Evolutionary conservation across 2,797 vertebrate genomes (phyloP).

Genomic region (Zonotrichia albicollis): DNA sequence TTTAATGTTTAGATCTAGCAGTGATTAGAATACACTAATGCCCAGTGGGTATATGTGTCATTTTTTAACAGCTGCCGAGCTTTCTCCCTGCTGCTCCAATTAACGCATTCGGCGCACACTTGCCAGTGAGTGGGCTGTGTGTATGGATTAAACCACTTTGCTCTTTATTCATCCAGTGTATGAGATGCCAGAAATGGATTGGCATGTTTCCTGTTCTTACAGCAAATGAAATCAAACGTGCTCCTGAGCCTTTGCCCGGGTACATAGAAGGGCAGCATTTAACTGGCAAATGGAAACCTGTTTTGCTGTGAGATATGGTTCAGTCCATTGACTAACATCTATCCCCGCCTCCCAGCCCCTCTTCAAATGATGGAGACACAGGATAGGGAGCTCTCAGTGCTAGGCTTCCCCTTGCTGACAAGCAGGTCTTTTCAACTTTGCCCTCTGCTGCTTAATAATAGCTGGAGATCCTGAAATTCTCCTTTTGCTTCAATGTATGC

Average conservation of each 20-base stretch:
- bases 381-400: conserved; percentile 71
- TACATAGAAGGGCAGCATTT: neutral
- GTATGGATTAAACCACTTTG: conserved; percentile 77
- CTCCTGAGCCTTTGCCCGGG: neutral
- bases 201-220: neutral
- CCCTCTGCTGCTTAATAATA: conserved; percentile 29
- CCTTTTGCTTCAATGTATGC: neutral
- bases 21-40: conserved; percentile 74
- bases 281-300: conserved; percentile 13
- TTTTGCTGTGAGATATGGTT: conserved; percentile 70
- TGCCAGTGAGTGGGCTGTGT: conserved; percentile 71
- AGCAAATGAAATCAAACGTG: conserved; percentile 7
- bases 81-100: conserved; percentile 80
- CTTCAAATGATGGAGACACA: conserved; percentile 75
- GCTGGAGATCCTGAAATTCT: conserved; percentile 1
- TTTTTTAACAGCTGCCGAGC: conserved; percentile 79
- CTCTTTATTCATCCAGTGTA: conserved; percentile 45
- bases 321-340: conserved; percentile 74
- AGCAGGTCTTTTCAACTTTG: conserved; percentile 78
- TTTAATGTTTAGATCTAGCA: conserved; percentile 75
- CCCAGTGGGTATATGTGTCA: conserved; percentile 77
- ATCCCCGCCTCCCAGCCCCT: conserved; percentile 72
- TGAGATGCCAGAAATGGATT: conserved; percentile 7
- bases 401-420: conserved; percentile 65
- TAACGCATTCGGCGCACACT: conserved; percentile 73